phyloP scores from a whole-genome alignment of 2,888 invertebrate genomes.

The Ommatoiulus sabulosus region DNA sequence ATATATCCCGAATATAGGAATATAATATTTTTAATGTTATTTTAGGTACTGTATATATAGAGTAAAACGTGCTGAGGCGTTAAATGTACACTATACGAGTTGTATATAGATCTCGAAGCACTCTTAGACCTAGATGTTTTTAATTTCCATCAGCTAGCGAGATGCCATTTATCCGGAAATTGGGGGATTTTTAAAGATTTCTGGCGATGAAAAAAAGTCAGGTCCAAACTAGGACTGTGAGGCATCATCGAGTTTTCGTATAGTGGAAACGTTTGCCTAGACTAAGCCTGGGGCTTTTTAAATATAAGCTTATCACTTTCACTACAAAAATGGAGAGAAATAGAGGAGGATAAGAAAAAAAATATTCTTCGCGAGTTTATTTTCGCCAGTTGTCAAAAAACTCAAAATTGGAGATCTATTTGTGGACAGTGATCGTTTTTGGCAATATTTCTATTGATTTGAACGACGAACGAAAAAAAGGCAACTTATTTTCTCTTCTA shows the following conservation, averaged over 20 bases:
- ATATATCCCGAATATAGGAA: no score
- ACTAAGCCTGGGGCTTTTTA: slow-evolving; percentile 14
- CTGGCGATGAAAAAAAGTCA: neutral
- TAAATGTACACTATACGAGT: no score
- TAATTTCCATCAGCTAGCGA: slow-evolving; percentile 22
- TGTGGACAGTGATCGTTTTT: slow-evolving; percentile 51
- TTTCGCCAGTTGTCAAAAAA: slow-evolving; percentile 34
- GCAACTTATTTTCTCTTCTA: slow-evolving; percentile 37
- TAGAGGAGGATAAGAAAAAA: slow-evolving; percentile 34
- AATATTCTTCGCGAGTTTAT: slow-evolving; percentile 5
- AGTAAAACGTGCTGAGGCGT: no score
- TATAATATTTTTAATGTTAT: no score
- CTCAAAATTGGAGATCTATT: slow-evolving; percentile 34
- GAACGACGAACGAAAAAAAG: slow-evolving; percentile 39
- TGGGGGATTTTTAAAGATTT: slow-evolving; percentile 32
- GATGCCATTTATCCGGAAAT: slow-evolving; percentile 19
- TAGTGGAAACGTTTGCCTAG: slow-evolving; percentile 5
- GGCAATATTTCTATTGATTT: slow-evolving; percentile 52
- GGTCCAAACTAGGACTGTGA: slow-evolving; percentile 17
- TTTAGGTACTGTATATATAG: no score
- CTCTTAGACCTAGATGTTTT: neutral
- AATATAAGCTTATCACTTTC: slow-evolving; percentile 26
- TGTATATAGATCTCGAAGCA: neutral
- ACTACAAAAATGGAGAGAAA: slow-evolving; percentile 21
- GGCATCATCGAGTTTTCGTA: slow-evolving; percentile 13